Conservation (phyloP, 2,797 vertebrate genomes). For the Typhlichthys subterraneus region DNA sequence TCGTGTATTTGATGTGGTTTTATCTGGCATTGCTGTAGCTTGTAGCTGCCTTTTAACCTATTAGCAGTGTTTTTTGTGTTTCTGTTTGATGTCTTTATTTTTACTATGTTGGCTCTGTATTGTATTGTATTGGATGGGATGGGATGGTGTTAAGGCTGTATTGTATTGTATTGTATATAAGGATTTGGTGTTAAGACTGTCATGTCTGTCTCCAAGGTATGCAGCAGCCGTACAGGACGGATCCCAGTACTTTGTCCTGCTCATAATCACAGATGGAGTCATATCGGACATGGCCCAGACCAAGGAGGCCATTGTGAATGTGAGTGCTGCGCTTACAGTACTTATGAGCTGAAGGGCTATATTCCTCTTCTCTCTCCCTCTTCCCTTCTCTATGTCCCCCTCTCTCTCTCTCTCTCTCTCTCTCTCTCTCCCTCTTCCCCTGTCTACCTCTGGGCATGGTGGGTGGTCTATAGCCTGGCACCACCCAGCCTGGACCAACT, state of each 20-base stretch:
- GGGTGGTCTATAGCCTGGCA: conserved; percentile 37
- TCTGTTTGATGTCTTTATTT: too few species aligned
- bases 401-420: background rate
- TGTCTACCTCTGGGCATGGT: conserved; percentile 11
- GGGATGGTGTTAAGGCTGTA: too few species aligned
- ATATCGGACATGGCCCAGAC: conserved; percentile 99
- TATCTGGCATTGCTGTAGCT: conserved; percentile 8
- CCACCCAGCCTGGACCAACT: conserved; percentile 21
- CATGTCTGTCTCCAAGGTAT: conserved; percentile 71
- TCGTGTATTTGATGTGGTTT: conserved; percentile 14
- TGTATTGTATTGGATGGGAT: too few species aligned
- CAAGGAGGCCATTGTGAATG: conserved; percentile 96
- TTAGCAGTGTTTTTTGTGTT: conserved; percentile 5
- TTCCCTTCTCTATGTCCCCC: background rate
- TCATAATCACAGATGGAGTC: conserved; percentile 97
- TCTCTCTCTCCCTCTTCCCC: background rate
- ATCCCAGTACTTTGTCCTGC: conserved; percentile 94
- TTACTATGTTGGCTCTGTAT: background rate
- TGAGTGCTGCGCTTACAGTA: conserved; percentile 72
- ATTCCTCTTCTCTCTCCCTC: too few species aligned
- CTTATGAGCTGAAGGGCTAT: conserved; percentile 5
- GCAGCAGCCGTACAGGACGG: conserved; percentile 88
- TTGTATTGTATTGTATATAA: too few species aligned
- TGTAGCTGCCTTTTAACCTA: conserved; percentile 14
- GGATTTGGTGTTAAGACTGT: background rate